A percentile compares a stretch with the other conserved stretches of the same genome.
Conservation (phyloP, 2,113 vertebrate genomes). For the Recurvirostra avosetta region DNA sequence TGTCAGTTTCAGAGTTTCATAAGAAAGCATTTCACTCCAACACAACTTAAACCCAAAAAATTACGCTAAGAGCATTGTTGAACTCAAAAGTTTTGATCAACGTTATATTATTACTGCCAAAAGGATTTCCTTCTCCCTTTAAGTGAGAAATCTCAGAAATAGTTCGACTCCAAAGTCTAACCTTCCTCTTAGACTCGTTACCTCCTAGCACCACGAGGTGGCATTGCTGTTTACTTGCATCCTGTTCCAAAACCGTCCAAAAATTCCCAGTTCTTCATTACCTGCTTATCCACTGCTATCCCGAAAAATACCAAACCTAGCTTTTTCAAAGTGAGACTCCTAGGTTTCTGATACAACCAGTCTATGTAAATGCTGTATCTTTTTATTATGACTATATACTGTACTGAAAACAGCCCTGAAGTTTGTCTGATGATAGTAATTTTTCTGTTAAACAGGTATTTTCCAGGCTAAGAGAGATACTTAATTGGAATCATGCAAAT, state of each 20-base stretch:
- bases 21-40: not conserved
- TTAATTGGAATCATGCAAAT: not conserved
- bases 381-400: not conserved
- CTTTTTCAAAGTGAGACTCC: not conserved
- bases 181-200: not conserved
- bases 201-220: not conserved
- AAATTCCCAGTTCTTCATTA: not conserved
- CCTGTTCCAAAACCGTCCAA: not conserved
- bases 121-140: not conserved
- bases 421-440: not conserved
- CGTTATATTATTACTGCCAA: rapidly evolving
- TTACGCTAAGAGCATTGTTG: rapidly evolving
- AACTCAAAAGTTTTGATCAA: not conserved
- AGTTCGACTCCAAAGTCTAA: rapidly evolving
- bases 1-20: not conserved
- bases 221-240: not conserved
- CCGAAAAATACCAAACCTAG: not conserved
- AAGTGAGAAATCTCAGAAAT: not conserved
- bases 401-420: not conserved
- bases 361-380: not conserved
- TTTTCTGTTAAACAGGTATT: not conserved
- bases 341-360: not conserved
- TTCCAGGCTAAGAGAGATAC: not conserved
- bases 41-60: not conserved
- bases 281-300: rapidly evolving